Conservation (phyloP, 2,797 vertebrate species). For the Xerus rutilus region DNA sequence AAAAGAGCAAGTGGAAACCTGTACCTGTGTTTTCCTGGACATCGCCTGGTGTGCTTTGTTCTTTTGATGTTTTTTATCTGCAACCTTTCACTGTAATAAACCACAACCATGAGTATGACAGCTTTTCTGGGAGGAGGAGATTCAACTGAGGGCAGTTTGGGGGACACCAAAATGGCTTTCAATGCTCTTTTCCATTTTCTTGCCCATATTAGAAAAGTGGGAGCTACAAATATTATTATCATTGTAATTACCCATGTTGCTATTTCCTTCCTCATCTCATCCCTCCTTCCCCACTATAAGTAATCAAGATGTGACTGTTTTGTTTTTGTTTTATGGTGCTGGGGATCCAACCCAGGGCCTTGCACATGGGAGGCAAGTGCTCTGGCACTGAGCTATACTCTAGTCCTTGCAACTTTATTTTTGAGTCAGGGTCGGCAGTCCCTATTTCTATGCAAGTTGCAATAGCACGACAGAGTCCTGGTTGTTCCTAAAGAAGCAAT, state of each 20-base stretch:
- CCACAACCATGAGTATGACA: background rate
- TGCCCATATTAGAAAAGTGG: background rate
- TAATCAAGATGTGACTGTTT: background rate
- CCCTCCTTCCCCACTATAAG: background rate
- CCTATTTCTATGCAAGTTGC: background rate
- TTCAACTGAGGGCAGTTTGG: background rate
- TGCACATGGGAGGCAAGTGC: background rate
- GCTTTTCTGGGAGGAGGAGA: background rate
- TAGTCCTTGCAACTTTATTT: background rate
- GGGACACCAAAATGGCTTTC: background rate
- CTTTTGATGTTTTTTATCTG: conserved; percentile 8
- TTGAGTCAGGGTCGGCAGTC: background rate
- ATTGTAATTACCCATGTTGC: background rate
- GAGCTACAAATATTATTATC: background rate
- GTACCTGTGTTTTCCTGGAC: background rate
- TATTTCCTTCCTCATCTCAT: background rate
- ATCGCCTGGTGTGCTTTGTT: background rate
- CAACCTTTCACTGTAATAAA: background rate
- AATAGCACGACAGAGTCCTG: background rate
- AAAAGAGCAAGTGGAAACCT: background rate
- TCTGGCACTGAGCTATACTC: background rate
- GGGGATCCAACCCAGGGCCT: background rate
- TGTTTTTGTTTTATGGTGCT: background rate
- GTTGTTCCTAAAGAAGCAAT: background rate
- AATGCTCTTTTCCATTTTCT: background rate